phyloP scores from a whole-genome alignment of 2,113 vertebrate genomes.

The Turdus rufiventris region DNA sequence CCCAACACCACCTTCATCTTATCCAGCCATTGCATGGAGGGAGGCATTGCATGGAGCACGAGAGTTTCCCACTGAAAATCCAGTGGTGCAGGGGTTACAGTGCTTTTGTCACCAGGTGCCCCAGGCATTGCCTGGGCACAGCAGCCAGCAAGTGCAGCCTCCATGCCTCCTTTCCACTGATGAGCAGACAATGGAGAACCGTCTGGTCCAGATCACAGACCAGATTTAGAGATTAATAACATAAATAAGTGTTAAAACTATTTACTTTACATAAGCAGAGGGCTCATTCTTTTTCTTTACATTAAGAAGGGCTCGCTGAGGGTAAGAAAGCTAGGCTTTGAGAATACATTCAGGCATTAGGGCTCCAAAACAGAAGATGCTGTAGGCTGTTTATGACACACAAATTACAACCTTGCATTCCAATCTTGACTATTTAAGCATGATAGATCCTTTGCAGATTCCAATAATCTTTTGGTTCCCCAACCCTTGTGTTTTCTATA shows the following conservation, averaged over 20 bases:
- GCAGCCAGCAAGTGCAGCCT: neutral
- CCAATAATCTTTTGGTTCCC: neutral
- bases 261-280: neutral
- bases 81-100: fast-evolving
- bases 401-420: neutral
- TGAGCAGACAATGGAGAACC: fast-evolving
- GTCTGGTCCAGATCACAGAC: neutral
- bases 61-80: neutral
- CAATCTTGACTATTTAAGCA: neutral
- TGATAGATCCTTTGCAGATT: neutral
- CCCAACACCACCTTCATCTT: neutral
- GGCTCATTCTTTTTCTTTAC: neutral
- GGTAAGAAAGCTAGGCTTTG: neutral
- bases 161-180: fast-evolving
- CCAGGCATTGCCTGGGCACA: neutral
- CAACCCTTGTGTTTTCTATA: neutral
- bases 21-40: neutral
- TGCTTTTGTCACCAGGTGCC: neutral
- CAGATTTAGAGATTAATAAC: neutral
- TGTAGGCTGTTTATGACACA: neutral
- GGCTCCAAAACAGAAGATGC: neutral
- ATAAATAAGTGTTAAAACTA: neutral
- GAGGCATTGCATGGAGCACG: fast-evolving
- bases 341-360: neutral
- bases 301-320: neutral